These are phyloP conservation scores for Neoitamus cyanurus DNA, from an alignment of 2,888 invertebrate genomes.

Conservation along the genomic window DNA sequence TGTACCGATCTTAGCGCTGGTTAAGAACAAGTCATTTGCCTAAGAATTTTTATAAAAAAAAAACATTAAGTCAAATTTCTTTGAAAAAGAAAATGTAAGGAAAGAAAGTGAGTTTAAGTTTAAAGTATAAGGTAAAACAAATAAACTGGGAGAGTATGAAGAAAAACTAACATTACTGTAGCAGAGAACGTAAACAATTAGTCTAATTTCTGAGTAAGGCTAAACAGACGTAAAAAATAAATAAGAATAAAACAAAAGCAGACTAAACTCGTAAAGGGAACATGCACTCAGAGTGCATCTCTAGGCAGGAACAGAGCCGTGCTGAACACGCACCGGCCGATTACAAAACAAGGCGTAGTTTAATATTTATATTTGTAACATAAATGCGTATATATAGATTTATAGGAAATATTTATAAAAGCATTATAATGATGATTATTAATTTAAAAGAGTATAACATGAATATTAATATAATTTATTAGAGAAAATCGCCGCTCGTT, in stretches of 20 bases:
- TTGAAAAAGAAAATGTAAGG: not conserved
- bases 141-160: constrained; percentile 3
- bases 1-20: not conserved
- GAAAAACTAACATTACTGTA: constrained; percentile 7
- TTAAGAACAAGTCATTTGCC: not conserved
- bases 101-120: not conserved
- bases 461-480: constrained; percentile 43
- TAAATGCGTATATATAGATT: constrained; percentile 40
- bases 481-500: not conserved
- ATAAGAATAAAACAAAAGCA: not conserved
- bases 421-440: constrained; percentile 36
- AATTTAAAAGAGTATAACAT: constrained; percentile 45
- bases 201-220: constrained; percentile 8
- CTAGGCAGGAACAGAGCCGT: not conserved
- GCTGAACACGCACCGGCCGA: not conserved
- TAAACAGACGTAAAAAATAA: not conserved
- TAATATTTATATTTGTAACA: constrained; percentile 42
- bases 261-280: constrained; percentile 7
- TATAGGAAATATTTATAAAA: constrained; percentile 44
- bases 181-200: constrained; percentile 6
- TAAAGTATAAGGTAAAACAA: not conserved
- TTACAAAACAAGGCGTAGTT: constrained; percentile 22
- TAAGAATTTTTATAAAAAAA: not conserved
- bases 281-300: not conserved
- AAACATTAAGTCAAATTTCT: not conserved